Percentiles rank a stretch among this genome's conserved stretches.
phyloP scores from a whole-genome alignment of 2,113 vertebrate species.

The Salvelinus alpinus region DNA sequence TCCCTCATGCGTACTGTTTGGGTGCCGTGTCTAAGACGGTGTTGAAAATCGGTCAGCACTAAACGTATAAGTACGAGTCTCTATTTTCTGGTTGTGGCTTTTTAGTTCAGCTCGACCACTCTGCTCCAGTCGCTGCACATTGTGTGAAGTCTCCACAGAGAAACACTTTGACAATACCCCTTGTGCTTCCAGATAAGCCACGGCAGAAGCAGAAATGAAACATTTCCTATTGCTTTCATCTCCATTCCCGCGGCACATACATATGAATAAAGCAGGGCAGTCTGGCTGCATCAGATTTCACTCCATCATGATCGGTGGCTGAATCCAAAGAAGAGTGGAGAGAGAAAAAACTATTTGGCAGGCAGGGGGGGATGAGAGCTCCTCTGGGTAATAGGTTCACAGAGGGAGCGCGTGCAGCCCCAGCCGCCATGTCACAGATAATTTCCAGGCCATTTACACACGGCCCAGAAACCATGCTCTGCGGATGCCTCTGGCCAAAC shows the following conservation, averaged over 20 bases:
- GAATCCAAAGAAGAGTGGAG: neutral
- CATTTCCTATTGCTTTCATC: slow-evolving; percentile 32
- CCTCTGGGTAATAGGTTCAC: slow-evolving; percentile 12
- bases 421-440: slow-evolving; percentile 36
- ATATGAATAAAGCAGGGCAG: slow-evolving; percentile 27
- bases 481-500: slow-evolving; percentile 5
- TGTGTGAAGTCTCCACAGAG: neutral
- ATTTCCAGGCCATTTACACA: slow-evolving; percentile 41
- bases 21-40: neutral
- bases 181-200: slow-evolving; percentile 24
- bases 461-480: slow-evolving; percentile 12
- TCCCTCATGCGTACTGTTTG: neutral
- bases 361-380: neutral
- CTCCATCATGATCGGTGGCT: neutral
- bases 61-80: neutral
- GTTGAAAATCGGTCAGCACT: neutral
- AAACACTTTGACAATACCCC: slow-evolving; percentile 8
- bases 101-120: neutral
- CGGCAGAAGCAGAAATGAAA: slow-evolving; percentile 21
- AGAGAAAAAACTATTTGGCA: slow-evolving; percentile 16
- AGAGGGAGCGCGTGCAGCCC: slow-evolving; percentile 10
- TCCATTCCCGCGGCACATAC: slow-evolving; percentile 22
- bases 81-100: neutral
- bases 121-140: slow-evolving; percentile 1
- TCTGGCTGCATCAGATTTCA: slow-evolving; percentile 15